Base-by-base conservation (phyloP, 2,888 invertebrate genomes). In the Hypselothyrea guttata region DNA sequence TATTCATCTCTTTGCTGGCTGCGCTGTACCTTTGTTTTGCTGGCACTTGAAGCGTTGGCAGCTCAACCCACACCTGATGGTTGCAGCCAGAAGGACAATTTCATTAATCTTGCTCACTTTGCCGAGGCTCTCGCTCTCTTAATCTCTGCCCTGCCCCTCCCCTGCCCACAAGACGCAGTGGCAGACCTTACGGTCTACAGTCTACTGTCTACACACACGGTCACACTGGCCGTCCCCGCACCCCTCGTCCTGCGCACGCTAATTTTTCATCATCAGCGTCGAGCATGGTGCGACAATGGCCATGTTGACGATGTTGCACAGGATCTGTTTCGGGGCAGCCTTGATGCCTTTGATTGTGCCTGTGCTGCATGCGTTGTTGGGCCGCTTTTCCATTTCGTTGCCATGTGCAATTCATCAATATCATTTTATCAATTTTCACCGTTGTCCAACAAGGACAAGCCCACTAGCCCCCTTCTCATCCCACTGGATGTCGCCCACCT, bases 391-490 rank as follows among this genome's bases (percentile, higher is more conserved):
- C 69, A 64, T 72, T 73, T 61, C 51, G 63, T 60, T 73, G 75
- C 82, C 61, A 83, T 77, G 69, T 71, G 86, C 87, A 87, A 87
- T 87, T 87, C 87, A 87, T 87, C 87, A 87, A 87, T 87, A 87
- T 87, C 87, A 84, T 87, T 87, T 87, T 87, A 86, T 87, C 87
- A 87, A 87, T 86, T 87, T 87, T 84, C 87, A 86, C 82, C 77
- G 78, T 74, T 83, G 78, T 79, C 78, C 76, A 77, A 77, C 78
- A 66, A 56, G 71, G 61, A 52, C 48, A 30, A 22, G 13, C 34
- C 41, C 22, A 9, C 13, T 18, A 11, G 3, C 22, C 4, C 1
- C 12, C n/a, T 9, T 11, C n/a, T n/a, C n/a, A n/a, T n/a, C n/a
- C n/a, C n/a, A n/a, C n/a, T n/a, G n/a, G n/a, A n/a, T n/a, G n/a